Evolutionary conservation across 2,797 vertebrate species (phyloP), one percentile per base, ranked within the genome.

Genomic region (Rhincodon typus): DNA sequence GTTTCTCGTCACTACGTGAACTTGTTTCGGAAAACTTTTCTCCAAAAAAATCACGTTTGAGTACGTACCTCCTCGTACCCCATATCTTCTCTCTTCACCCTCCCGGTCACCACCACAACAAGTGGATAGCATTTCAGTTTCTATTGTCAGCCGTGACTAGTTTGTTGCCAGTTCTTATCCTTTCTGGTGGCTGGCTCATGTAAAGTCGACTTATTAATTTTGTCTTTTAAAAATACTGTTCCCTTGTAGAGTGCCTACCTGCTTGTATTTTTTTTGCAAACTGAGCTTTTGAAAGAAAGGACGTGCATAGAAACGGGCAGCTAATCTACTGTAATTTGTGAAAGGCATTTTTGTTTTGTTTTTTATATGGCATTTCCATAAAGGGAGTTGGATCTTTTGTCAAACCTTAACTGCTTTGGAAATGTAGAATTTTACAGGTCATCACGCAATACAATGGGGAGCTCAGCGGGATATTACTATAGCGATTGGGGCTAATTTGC

Each of bases 381-480:
- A 69, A 42, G 62, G n/a, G 34, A 93, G 90, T 69, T n/a, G 25
- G 62, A 93, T n/a, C 90, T 93, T 93, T 93, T 93, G 90, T 93
- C n/a, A 93, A 93, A 93, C 62, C 90, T 93, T 67, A 67, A 69
- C 62, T 42, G 62, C 19, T n/a, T 34, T 95, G 88, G 97, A 97
- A 98, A 97, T 97, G 97, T 97, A 97, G 97, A 97, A 97, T 96
- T 97, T 97, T 96, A 96, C 96, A 97, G 97, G 96, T 97, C 97
- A 97, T 96, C 97, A 97, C 97, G 96, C 97, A 96, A 96, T 96
- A 97, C 97, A 96, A 95, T 96, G 62, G 96, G 94, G 53, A 96
- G 97, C 97, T 97, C 97, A 97, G 96, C 96, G 97, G 97, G 96
- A 96, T 96, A 96, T 96, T 96, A 96, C 96, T 96, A 94, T 96